Evolutionary conservation across 2,888 invertebrate genomes (phyloP).

Genomic region (Endotricha flammealis): DNA sequence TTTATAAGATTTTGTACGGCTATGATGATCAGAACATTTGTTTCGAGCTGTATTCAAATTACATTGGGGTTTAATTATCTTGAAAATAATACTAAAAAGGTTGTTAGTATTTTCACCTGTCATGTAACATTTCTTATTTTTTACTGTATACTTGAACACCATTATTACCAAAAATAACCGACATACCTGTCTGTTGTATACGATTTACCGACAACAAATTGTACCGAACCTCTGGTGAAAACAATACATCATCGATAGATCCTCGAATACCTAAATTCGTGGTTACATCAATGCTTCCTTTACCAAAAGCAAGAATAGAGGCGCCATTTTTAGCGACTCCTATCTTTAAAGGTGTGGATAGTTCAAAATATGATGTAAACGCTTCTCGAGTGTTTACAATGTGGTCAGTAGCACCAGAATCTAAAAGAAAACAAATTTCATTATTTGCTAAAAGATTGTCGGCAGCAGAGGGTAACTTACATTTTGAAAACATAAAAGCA

Average conservation of each 20-base stretch:
- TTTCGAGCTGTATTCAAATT: conserved; percentile 1
- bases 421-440: no score
- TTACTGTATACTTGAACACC: conserved; percentile 4
- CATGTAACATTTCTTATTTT: conserved; percentile 3
- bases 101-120: conserved; percentile 1
- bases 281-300: conserved; percentile 10
- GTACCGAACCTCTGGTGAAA: conserved; percentile 6
- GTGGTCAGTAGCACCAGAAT: no score
- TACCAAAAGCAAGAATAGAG: conserved; percentile 4
- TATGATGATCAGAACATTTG: no score
- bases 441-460: no score
- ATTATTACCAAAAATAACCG: conserved; percentile 5
- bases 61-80: conserved; percentile 1
- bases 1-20: background rate
- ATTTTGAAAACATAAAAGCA: no score
- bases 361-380: conserved; percentile 4
- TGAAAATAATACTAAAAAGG: conserved; percentile 3
- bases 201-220: conserved; percentile 9
- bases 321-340: conserved; percentile 7
- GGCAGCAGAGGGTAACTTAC: no score
- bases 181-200: conserved; percentile 6
- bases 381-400: conserved; percentile 3
- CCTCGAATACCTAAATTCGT: conserved; percentile 8
- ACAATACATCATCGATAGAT: conserved; percentile 8
- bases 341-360: conserved; percentile 10